Evolutionary conservation across 2,888 invertebrate species (phyloP), one percentile per base, ranked within the genome.

Genomic region (Oscheius sp.): DNA sequence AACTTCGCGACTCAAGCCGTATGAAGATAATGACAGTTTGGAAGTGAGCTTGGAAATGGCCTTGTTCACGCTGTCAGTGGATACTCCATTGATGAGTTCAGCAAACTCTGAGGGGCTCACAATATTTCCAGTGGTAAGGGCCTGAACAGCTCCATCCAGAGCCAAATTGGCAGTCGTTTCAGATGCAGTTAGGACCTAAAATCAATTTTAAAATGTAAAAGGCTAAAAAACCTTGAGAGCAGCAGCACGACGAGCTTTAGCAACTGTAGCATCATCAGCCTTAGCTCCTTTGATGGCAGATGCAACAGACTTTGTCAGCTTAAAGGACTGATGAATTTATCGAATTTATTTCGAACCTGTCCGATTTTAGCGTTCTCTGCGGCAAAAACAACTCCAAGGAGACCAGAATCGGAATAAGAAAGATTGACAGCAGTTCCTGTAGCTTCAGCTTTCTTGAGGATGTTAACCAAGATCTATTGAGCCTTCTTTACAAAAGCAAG

Each of bases 1-100:
- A n/a, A 83, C 80, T 31, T 79, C 73, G 37, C 77, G 46, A 42
- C 80, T 69, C 31, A 65, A 75, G 45, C 84, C 84, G 63, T 73
- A 78, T 27, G 79, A 78, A 12, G 83, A 72, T 48, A 84, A 39
- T 37, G 84, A 82, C 27, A 80, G 74, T 55, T 84, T 84, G 67
- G 78, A 73, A 31, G 72, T 72, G 53, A 82, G 65, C 52, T 77
- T 76, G 15, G 74, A 67, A 17, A 83, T 73, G 20, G 81, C 81
- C 76, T 84, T 78, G 48, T 79, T 80, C 25, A 84, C 80, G 65
- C 84, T 84, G 23, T 80, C 77, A 20, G 71, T 74, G 31, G 76
- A 70, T 20, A 84, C 82, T 6, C 57, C 63, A n/a, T 69, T 65
- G 57, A 84, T 72, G 20, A 70, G 69, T 15, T 76, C 74, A 45